Conservation (phyloP, 30 jellyfish, hydroid and myxozoan species). For the Aurelia aurita region DNA sequence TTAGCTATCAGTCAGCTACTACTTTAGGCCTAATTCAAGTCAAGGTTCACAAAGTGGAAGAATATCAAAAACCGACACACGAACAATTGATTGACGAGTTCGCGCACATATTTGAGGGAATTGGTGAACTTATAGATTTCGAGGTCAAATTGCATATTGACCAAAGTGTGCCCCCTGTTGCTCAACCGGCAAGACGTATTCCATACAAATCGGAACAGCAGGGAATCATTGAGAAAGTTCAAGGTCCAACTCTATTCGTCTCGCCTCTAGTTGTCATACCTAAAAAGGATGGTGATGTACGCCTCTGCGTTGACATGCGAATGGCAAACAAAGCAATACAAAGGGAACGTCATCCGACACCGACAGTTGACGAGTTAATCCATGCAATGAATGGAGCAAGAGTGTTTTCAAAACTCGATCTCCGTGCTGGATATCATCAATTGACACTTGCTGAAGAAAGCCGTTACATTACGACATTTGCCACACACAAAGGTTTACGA, state of each 20-base stretch:
- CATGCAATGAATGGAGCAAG: constrained; percentile 41
- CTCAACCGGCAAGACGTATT: constrained; percentile 53
- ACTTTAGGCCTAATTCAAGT: constrained; percentile 30
- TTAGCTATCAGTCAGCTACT: constrained; percentile 22
- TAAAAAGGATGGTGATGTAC: constrained; percentile 59
- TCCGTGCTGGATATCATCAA: constrained; percentile 43
- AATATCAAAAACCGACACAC: background rate
- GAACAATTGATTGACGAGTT: background rate
- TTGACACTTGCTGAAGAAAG: constrained; percentile 20
- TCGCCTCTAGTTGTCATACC: no score
- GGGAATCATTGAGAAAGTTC: constrained; percentile 62
- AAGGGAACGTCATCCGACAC: constrained; percentile 53
- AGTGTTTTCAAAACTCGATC: constrained; percentile 21
- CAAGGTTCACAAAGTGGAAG: background rate
- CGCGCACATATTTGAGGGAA: background rate
- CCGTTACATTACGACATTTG: constrained; percentile 33
- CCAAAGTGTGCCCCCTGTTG: constrained; percentile 23
- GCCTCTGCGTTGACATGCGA: constrained; percentile 81
- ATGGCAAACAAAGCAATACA: constrained; percentile 60
- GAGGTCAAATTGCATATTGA: constrained; percentile 1
- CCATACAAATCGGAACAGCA: constrained; percentile 58
- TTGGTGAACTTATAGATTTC: background rate
- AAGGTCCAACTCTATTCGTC: constrained; percentile 64
- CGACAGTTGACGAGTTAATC: constrained; percentile 36
- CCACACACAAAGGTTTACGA: constrained; percentile 16